These are phyloP conservation scores for Prionailurus bengalensis DNA, from an alignment of 2,113 vertebrate genomes.

Conservation along the genomic window DNA sequence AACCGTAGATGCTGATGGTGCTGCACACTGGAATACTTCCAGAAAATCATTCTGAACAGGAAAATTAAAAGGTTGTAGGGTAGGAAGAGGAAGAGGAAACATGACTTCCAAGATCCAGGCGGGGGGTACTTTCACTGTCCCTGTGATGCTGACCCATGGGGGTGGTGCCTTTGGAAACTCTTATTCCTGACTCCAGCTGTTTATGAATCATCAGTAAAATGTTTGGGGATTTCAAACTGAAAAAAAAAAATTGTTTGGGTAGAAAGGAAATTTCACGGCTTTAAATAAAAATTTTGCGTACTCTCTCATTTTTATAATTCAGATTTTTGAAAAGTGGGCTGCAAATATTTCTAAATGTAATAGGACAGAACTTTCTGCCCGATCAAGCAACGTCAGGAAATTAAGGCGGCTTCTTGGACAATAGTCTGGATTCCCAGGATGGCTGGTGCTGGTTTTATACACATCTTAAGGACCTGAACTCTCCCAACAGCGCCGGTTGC, in stretches of 20 bases:
- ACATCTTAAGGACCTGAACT: neutral
- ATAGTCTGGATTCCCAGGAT: too few relatives aligned
- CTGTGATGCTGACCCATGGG: accelerated
- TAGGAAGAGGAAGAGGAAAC: too few relatives aligned
- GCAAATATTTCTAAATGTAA: neutral
- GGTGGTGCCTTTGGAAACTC: neutral
- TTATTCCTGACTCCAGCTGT: neutral
- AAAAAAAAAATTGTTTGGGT: neutral
- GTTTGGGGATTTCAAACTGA: neutral
- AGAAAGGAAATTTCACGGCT: neutral
- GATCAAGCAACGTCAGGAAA: accelerated
- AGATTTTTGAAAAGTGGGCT: neutral
- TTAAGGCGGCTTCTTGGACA: neutral
- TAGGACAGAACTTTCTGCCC: neutral
- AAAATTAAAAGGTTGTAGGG: neutral
- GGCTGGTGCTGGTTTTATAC: too few relatives aligned
- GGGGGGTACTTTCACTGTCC: accelerated
- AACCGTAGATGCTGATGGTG: accelerated
- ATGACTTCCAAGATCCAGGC: accelerated
- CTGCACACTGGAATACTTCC: neutral
- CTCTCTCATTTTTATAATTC: neutral
- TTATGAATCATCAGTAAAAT: neutral
- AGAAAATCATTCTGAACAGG: neutral
- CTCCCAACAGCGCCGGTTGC: accelerated
- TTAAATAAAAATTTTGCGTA: neutral